Base-by-base conservation (phyloP, 2,113 vertebrate species). In the Nipponia nippon region DNA sequence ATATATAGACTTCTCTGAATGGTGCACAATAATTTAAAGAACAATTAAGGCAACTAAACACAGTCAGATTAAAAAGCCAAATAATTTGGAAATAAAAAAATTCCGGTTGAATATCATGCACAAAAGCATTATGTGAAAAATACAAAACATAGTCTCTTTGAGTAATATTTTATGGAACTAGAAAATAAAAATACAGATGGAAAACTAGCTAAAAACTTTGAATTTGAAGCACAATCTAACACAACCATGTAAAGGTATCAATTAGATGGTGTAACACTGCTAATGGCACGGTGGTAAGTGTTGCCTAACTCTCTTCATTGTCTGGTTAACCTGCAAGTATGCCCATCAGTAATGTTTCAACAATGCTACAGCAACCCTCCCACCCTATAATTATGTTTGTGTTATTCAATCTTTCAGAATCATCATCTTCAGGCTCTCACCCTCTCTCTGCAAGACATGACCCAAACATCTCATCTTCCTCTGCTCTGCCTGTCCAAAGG, bases 381-480 rank as follows among this genome's bases (percentile, higher is more conserved):
- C 87, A 77, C 55, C 85, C 59, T 80, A 42, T 83, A 50, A 67
- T 95, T 95, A 95, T 42, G 58, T 69, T 79, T 84, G 59, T 70
- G 42, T 96, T 82, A 94, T 84, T 95, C 93, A 96, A 83, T 96
- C 94, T 80, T 89, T 71, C 56, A 80, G 83, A 97, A 94, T 70
- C 89, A 91, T 94, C 66, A 78, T 86, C 72, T 94, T 93, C 89
- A 96, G 71, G 49, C 52, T 96, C 69, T 85, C 89, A 83, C 40
- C 71, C 66, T 94, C 81, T 78, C 89, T 44, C 91, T 67, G 56
- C 82, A 87, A 96, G 93, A 95, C 32, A 75, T 88, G 95, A 97
- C 95, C 86, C 90, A 95, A 97, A 95, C 85, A 95, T 89, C 93
- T 97, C 97, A 98, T 78, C 95, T 95, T 94, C 77, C 90, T 96